Evolutionary conservation across 2,888 invertebrate species (phyloP).

Genomic region (Himalopsyche tibetana): DNA sequence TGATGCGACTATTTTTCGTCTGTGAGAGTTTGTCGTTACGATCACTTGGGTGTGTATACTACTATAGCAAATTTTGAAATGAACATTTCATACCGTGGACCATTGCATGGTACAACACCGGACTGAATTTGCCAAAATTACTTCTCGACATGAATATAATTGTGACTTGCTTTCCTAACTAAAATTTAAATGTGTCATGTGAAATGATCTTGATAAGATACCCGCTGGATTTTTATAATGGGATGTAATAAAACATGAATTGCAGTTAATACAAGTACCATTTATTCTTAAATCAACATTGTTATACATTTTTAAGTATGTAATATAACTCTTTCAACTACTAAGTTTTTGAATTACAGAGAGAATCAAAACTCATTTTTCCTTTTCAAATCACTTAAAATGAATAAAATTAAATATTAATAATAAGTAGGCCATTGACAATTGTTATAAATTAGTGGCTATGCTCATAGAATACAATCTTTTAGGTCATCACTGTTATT

Average conservation of each 20-base stretch:
- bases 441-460: neutral
- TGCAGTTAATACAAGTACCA: conserved; percentile 64
- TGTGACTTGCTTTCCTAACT: too few species aligned
- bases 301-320: conserved; percentile 50
- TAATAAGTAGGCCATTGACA: conserved; percentile 18
- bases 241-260: neutral
- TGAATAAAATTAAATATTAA: neutral
- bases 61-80: too few species aligned
- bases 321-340: conserved; percentile 10
- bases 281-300: conserved; percentile 65
- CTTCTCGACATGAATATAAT: too few species aligned
- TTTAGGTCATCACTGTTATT: conserved; percentile 61
- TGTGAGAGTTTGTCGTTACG: too few species aligned
- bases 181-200: too few species aligned
- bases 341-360: conserved; percentile 34
- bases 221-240: too few species aligned
- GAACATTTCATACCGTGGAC: too few species aligned
- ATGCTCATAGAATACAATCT: neutral
- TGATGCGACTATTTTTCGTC: too few species aligned
- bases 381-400: neutral
- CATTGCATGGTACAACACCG: too few species aligned
- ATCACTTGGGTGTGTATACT: too few species aligned
- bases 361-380: conserved; percentile 16
- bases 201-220: too few species aligned
- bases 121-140: too few species aligned